A percentile compares a stretch with the other conserved stretches of the same genome.
Evolutionary conservation across 2,113 vertebrate species (phyloP).

Genomic region (Eleginops maclovinus): DNA sequence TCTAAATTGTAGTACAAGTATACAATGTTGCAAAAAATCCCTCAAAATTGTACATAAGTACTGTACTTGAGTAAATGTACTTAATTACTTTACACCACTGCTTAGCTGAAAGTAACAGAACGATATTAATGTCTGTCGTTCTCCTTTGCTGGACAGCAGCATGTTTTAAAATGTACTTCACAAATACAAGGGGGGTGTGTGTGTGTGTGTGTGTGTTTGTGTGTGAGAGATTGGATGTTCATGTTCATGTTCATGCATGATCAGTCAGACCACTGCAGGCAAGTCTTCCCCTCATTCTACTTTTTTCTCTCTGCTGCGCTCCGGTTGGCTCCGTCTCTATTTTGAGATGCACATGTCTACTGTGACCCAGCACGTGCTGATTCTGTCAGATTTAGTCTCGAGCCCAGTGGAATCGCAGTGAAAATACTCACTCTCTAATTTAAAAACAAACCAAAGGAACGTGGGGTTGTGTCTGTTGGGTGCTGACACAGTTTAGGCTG

Average conservation of each 20-base stretch:
- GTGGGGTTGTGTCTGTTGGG: constrained; percentile 36
- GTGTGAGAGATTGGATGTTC: too few relatives aligned
- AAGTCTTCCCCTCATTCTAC: constrained; percentile 7
- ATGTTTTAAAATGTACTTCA: constrained; percentile 27
- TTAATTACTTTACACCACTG: too few relatives aligned
- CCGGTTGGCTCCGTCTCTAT: constrained; percentile 59
- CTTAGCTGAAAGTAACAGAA: not conserved
- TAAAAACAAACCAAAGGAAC: constrained; percentile 10
- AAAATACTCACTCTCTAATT: constrained; percentile 44
- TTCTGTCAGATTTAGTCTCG: constrained; percentile 65
- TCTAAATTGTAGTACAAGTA: too few relatives aligned
- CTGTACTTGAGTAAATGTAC: too few relatives aligned
- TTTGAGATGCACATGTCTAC: constrained; percentile 70
- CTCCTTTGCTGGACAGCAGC: constrained; percentile 13
- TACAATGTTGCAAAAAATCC: too few relatives aligned
- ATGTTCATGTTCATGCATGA: constrained; percentile 63
- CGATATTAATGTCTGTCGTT: not conserved
- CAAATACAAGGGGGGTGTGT: not conserved
- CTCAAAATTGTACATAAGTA: too few relatives aligned
- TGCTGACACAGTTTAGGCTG: constrained; percentile 21
- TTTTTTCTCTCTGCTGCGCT: constrained; percentile 29
- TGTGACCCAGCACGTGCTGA: constrained; percentile 65
- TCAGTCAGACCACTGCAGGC: constrained; percentile 51
- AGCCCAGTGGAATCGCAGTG: constrained; percentile 25
- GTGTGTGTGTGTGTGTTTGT: not conserved